Conservation (phyloP, 2,797 vertebrate species). For the Lutra lutra region DNA sequence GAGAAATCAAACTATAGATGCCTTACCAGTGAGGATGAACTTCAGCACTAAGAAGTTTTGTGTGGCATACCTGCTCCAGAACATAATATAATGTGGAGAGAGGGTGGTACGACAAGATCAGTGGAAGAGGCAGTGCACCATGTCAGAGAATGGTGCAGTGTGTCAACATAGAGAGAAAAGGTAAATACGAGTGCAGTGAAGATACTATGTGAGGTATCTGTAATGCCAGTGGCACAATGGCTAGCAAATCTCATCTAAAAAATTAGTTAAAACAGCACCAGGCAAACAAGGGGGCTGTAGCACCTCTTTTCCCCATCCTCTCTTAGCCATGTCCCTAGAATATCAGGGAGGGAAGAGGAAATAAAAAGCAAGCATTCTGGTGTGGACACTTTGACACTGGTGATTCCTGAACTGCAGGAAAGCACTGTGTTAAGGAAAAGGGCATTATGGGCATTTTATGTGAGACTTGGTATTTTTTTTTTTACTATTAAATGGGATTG, state of each 20-base stretch:
- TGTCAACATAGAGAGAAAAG: background rate
- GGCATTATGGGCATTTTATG: background rate
- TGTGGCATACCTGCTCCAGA: background rate
- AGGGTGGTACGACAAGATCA: background rate
- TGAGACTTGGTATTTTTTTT: background rate
- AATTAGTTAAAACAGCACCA: background rate
- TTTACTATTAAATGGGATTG: background rate
- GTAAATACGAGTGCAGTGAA: background rate
- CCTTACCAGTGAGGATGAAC: background rate
- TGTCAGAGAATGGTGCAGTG: background rate
- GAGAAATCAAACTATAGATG: background rate
- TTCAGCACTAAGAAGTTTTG: background rate
- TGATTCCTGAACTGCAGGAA: background rate
- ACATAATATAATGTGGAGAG: background rate
- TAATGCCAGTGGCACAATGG: background rate
- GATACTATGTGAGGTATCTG: background rate
- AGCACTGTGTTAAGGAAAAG: background rate
- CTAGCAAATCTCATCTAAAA: background rate
- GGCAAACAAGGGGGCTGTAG: background rate
- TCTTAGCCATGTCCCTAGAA: background rate
- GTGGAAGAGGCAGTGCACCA: rapidly evolving
- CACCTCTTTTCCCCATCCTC: background rate
- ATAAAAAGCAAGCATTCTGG: background rate
- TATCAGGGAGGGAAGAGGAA: background rate
- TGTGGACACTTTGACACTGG: background rate